A percentile compares a stretch with the other conserved stretches of the same genome.
Conservation (phyloP, 2,888 invertebrate species). For the Serrognathus titanus region DNA sequence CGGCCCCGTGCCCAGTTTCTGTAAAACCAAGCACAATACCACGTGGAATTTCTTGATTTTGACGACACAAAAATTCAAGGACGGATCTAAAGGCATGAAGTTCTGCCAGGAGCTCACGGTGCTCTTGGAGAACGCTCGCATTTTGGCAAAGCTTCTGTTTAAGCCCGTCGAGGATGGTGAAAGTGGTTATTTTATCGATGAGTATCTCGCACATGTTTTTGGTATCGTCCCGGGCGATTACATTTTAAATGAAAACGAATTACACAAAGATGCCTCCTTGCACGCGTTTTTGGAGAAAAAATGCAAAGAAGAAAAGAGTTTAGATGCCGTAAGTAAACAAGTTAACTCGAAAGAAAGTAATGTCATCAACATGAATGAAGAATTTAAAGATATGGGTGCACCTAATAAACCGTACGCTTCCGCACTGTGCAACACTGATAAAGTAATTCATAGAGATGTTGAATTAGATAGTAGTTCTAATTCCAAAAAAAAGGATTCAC, state of each 20-base stretch:
- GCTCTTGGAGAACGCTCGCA: conserved; percentile 39
- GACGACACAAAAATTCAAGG: conserved; percentile 37
- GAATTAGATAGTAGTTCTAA: not conserved
- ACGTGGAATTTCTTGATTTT: conserved; percentile 44
- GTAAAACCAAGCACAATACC: conserved; percentile 34
- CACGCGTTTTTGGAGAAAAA: conserved; percentile 20
- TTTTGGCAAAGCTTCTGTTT: conserved; percentile 41
- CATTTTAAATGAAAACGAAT: conserved; percentile 39
- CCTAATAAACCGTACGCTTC: not conserved
- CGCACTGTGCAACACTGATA: not conserved
- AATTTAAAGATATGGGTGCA: not conserved
- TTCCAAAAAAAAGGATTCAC: not conserved
- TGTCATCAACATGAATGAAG: too few species aligned
- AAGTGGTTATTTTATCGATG: conserved; percentile 38
- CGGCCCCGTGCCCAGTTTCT: conserved; percentile 43
- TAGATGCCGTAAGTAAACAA: conserved; percentile 1
- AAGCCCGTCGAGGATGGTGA: conserved; percentile 32
- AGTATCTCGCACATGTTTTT: conserved; percentile 37
- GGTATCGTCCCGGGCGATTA: conserved; percentile 42
- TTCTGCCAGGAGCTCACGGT: conserved; percentile 44
- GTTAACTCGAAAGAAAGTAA: conserved; percentile 2
- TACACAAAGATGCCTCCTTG: conserved; percentile 40
- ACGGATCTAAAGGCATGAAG: conserved; percentile 35
- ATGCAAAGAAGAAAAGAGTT: not conserved
- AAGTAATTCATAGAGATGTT: not conserved